Evolutionary conservation across 2,888 invertebrate genomes (phyloP), one percentile per base, ranked within the genome.

Genomic region (Abscondita cerata): DNA sequence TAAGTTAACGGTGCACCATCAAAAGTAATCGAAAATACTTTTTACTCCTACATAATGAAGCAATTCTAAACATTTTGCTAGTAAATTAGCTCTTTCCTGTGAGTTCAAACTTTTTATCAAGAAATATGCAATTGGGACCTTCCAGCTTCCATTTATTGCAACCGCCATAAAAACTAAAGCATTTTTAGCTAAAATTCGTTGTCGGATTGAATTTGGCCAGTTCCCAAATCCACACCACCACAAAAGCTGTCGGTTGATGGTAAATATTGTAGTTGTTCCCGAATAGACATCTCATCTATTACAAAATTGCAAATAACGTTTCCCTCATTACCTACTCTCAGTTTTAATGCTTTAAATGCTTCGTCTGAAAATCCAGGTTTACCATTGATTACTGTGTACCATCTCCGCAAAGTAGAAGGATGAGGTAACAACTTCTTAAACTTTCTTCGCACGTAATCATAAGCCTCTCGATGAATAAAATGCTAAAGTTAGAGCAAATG

Each of bases 161-260:
- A 59, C 62, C 5, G 70, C 51, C 66, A 74, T 65, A 31, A 72
- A 64, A 20, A 73, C 73, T 58, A 73, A 70, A 5, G 69, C 73
- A 52, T 71, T 67, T 41, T 66, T 71, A 3, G 72, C 69, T 13
- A 69, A 46, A 48, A 56, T 57, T 50, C 62, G 11, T 15, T 25
- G 46, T 73, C 70, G 34, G 69, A 52, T 12, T 69, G 12, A 6
- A 66, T 66, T 55, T 52, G 58, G 13, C 36, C 62, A 11, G 54
- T 60, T 11, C 74, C 70, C 40, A 70, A 68, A 50, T 75, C 70
- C 11, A 75, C 72, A 51, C 73, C 73, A 1, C 75, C 75, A 60
- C 71, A 60, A 51, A 70, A 68, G 55, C 67, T 65, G 52, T 69
- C 68, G 0, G 73, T 73, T 60, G 73, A 69, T 1, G 73, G 73